Evolutionary conservation across 2,113 vertebrate genomes (phyloP), one percentile per base, ranked within the genome.

Genomic region (Daubentonia madagascariensis): DNA sequence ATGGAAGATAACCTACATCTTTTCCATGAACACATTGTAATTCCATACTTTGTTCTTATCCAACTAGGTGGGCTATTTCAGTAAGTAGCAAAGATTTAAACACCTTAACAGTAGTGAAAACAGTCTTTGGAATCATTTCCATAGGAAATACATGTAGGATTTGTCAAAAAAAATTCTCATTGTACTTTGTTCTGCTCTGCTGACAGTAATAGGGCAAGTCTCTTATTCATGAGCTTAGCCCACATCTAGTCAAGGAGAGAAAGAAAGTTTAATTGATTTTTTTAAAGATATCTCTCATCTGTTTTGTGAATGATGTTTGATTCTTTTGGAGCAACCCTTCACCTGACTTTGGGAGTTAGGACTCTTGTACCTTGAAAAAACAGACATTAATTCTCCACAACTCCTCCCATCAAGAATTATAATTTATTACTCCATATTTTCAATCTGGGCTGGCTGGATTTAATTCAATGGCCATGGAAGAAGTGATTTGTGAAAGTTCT

Each of bases 1-100:
- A 6, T n/a, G 2, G 22, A 12, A 76, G 5, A 65, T 0, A 50
- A 12, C 28, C 0, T 8, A 23, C n/a, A 10, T 37, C 9, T 80
- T 52, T 95, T 73, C 28, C 28, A 13, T 6, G 78, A 35, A 9
- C 3, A n/a, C 14, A 63, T 1, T n/a, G 1, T 48, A 73, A 20
- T 23, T 50, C 1, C 9, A 4, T 22, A 10, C 0, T 40, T 85
- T 32, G 1, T 90, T 94, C 43, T 52, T 70, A 32, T 12, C 16
- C 20, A 7, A 67, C 6, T 50, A 57, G 0, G 22, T 23, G 2
- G 4, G 10, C 1, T 70, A 48, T 59, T 90, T 81, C 14, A 65
- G 14, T 52, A 43, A 16, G 28, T 32, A 76, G 20, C 17, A 76
- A 32, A 35, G 1, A 0, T 85, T 65, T 92, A 43, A 89, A 12